A percentile compares a stretch with the other conserved stretches of the same genome.
phyloP scores from a whole-genome alignment of 2,888 invertebrate genomes.

The Drosophila hamatofila region DNA sequence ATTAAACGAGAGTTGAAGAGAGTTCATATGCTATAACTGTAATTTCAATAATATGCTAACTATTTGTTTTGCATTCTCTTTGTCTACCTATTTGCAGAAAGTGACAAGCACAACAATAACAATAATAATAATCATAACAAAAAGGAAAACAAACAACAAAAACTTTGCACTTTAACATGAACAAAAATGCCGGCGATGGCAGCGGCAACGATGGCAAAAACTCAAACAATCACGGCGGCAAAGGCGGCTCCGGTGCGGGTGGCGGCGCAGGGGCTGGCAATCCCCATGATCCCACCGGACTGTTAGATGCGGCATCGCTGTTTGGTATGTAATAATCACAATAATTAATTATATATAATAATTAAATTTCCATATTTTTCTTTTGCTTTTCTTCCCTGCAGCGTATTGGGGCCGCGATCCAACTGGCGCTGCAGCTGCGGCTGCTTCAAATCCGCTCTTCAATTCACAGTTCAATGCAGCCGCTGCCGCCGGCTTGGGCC shows the following conservation, averaged over 20 bases:
- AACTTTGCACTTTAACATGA: conserved; percentile 86
- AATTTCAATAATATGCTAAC: conserved; percentile 8
- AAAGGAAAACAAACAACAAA: conserved; percentile 13
- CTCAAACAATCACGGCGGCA: conserved; percentile 82
- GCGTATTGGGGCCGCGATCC: conserved; percentile 93
- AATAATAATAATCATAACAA: conserved; percentile 11
- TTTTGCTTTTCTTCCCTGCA: conserved; percentile 74
- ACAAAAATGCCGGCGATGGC: conserved; percentile 91
- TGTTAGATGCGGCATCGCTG: conserved; percentile 92
- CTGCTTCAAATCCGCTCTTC: conserved; percentile 85
- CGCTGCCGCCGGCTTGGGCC: conserved; percentile 84
- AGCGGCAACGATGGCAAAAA: conserved; percentile 84
- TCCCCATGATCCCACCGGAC: conserved; percentile 88
- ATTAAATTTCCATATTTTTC: background rate
- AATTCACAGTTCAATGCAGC: conserved; percentile 85
- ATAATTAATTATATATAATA: background rate
- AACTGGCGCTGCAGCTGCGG: conserved; percentile 83
- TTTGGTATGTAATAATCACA: conserved; percentile 86
- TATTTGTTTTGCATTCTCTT: background rate
- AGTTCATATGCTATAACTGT: conserved; percentile 5
- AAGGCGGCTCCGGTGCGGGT: conserved; percentile 85
- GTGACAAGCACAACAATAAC: conserved; percentile 28
- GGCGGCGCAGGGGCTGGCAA: conserved; percentile 78
- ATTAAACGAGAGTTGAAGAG: conserved; percentile 14
- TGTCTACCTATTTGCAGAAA: conserved; percentile 21